Evolutionary conservation across 2,113 vertebrate genomes (phyloP).

Genomic region (Clupea harengus): DNA sequence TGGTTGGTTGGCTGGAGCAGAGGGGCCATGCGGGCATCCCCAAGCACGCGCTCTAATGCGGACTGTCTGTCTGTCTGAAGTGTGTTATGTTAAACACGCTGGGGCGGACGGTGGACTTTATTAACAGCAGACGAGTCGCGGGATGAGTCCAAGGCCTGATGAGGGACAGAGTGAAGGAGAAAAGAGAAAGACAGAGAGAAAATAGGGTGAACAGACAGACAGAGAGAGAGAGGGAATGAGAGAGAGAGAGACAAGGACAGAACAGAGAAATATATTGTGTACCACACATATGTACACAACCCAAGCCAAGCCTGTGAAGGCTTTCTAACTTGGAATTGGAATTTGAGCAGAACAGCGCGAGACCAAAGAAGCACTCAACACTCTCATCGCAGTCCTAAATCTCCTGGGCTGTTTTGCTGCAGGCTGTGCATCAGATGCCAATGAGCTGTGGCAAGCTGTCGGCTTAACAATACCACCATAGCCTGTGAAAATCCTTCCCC

Average conservation of each 20-base stretch:
- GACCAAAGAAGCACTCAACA: background rate
- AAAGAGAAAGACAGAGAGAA: constrained; percentile 22
- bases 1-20: background rate
- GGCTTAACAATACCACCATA: background rate
- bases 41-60: constrained; percentile 23
- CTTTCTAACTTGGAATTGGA: background rate
- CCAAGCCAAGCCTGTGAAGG: background rate
- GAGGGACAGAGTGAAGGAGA: constrained; percentile 21
- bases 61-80: constrained; percentile 38
- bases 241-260: constrained; percentile 22
- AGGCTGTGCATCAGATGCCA: background rate
- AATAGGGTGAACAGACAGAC: constrained; percentile 16
- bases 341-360: background rate
- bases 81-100: constrained; percentile 34
- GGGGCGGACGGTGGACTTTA: constrained; percentile 24
- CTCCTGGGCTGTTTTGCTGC: constrained; percentile 2
- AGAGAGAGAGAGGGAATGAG: constrained; percentile 29
- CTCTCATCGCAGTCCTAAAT: background rate
- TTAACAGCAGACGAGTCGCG: constrained; percentile 40
- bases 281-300: background rate
- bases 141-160: constrained; percentile 46
- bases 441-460: constrained; percentile 10
- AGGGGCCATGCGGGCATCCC: constrained; percentile 18
- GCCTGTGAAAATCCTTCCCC: background rate
- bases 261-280: background rate